These are phyloP conservation scores for Solenodon paradoxus DNA, from an alignment of 2,113 vertebrate species.

Conservation along the genomic window DNA sequence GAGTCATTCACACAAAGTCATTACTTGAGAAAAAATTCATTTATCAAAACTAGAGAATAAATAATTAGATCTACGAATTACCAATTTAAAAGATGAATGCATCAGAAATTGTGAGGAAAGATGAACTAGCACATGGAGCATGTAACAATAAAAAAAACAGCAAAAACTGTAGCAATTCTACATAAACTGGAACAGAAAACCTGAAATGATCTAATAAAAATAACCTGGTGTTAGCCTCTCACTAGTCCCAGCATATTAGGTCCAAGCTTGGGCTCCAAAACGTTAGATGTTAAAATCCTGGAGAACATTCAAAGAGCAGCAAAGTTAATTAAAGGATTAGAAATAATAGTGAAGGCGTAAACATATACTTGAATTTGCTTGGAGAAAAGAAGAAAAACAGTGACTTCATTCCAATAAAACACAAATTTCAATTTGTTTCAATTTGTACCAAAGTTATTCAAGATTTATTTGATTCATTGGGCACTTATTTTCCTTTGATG, in stretches of 20 bases:
- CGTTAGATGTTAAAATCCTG: conserved; percentile 17
- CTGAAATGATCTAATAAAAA: neutral
- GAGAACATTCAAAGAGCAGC: conserved; percentile 26
- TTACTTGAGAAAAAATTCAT: neutral
- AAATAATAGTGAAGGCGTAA: neutral
- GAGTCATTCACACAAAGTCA: neutral
- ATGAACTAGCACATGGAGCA: neutral
- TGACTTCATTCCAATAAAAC: neutral
- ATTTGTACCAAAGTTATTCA: neutral
- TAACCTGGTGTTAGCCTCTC: neutral
- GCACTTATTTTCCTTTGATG: neutral
- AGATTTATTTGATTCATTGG: neutral
- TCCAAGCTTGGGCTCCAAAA: neutral
- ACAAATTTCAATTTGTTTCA: neutral
- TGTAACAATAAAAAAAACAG: neutral
- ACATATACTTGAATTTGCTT: neutral
- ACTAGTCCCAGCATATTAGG: neutral
- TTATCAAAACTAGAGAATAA: neutral
- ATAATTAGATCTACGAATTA: neutral
- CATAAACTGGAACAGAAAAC: neutral
- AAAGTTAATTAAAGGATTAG: conserved; percentile 43
- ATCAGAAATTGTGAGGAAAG: neutral
- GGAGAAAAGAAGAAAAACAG: neutral
- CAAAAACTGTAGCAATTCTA: neutral
- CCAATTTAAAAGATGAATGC: neutral